Base-by-base conservation (phyloP, 2,113 vertebrate species). In the Mesocricetus auratus region DNA sequence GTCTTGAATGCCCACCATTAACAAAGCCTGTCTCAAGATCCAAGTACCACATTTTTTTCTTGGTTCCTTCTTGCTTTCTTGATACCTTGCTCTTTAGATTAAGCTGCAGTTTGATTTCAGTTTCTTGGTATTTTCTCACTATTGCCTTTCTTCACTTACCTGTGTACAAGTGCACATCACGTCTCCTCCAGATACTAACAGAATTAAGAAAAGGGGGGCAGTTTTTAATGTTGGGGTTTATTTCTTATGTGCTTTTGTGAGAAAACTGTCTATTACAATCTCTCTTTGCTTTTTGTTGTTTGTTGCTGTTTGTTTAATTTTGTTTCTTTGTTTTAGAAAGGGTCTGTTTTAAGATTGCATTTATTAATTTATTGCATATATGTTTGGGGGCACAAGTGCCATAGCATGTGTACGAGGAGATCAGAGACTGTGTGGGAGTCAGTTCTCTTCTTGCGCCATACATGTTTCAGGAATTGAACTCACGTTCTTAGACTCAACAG, bases 251-350 rank as follows among this genome's bases (percentile, higher is more conserved):
- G 50, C 36, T 95, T 86, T 79, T 92, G n/a, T 85, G 33, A 53
- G 12, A 95, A 92, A 90, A 75, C 24, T 92, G 17, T 74, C 19
- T 26, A 56, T 86, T 92, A 3, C 64, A 96, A 86, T 74, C 50
- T n/a, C 12, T 6, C 58, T 45, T 68, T 53, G 1, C 2, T 88
- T 42, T 88, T 86, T 36, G 5, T 78, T 91, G 77, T 39, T 85
- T 83, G 42, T 31, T 10, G 17, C 69, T 2, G 62, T 24, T 88
- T 93, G 31, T 39, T 69, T 93, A 39, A 69, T 73, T 73, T 87
- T n/a, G 45, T 36, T 68, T 83, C 15, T 83, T 62, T 83, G 82
- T 68, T 86, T 86, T 86, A 64, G 17, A 42, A 5, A 58, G 24
- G 8, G 22, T n/a, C 50, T 89, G 9, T 58, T 62, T 83, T 42